Base-by-base conservation (phyloP, 2,113 vertebrate species). In the Calypte anna region DNA sequence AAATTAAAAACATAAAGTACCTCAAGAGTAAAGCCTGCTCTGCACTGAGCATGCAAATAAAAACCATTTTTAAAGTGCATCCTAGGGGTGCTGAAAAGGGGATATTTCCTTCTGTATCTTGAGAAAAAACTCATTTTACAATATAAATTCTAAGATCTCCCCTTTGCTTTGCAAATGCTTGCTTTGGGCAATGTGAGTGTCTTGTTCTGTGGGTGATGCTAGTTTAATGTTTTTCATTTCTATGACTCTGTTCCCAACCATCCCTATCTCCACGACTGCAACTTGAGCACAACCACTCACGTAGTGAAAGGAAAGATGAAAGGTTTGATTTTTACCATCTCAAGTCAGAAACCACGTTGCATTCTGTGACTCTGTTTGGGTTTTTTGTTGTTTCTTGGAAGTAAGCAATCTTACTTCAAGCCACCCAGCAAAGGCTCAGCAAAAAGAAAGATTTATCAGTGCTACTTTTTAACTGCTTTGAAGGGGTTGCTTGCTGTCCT, bases 401-500 rank as follows among this genome's bases (percentile, higher is more conserved):
- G 76, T 75, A 92, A 82, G 46, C 84, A 82, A 50, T 96, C 83
- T 82, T 66, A 14, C 15, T 94, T 50, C 50, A 86, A 68, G 38
- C 80, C 36, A 8, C 2, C 58, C 67, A 89, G 64, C 55, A 57
- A 30, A 74, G 1, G 0, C 57, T 91, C 66, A 30, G 15, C 93
- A 20, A 31, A 30, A 27, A 9, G 22, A 48, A 86, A 92, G 94
- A 94, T 90, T 67, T 78, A 88, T 95, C 74, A 7, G 80, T 62
- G 69, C 90, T 86, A 10, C 95, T 92, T 90, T 44, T 69, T 88
- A 62, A 62, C 73, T 93, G 58, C 91, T 95, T 96, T 83, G 94
- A 94, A 92, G 93, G 90, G 53, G 18, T 63, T 81, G 89, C 62
- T 94, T 96, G 90, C 96, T 98, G 69, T 96, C 96, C 96, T 94